phyloP scores from a whole-genome alignment of 2,113 vertebrate genomes.

The Xyliphius kryptos region DNA sequence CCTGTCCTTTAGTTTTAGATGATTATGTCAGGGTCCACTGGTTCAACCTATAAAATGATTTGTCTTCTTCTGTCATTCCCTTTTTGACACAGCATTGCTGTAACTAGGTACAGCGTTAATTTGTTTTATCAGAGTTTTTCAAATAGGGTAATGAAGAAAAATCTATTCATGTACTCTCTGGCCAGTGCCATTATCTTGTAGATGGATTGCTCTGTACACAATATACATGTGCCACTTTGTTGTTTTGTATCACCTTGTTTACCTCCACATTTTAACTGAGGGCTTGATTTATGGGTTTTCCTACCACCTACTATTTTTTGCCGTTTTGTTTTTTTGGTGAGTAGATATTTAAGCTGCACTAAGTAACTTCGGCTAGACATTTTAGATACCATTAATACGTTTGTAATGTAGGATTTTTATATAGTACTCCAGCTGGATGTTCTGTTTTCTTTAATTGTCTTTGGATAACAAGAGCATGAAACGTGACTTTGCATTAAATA shows the following conservation, averaged over 20 bases:
- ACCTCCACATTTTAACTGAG: constrained; percentile 20
- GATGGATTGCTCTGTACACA: constrained; percentile 35
- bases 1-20: not conserved
- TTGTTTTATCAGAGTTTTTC: constrained; percentile 27
- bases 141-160: constrained; percentile 36
- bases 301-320: not conserved
- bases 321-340: not conserved
- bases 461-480: no score
- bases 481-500: no score
- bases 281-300: constrained; percentile 24
- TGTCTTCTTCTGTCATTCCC: constrained; percentile 7
- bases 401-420: no score
- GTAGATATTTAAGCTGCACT: no score
- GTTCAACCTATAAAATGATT: not conserved
- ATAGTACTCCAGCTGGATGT: no score
- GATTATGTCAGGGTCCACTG: not conserved
- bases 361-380: no score
- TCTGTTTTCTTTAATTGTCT: no score
- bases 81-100: constrained; percentile 22
- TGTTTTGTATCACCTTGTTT: constrained; percentile 32
- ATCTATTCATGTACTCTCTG: constrained; percentile 27
- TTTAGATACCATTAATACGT: no score
- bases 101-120: constrained; percentile 32
- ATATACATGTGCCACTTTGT: constrained; percentile 40
- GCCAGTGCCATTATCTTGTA: constrained; percentile 33